Percentiles rank a stretch among this genome's conserved stretches.
phyloP scores from a whole-genome alignment of 1,140 invertebrate species.

The Gryllus bimaculatus region DNA sequence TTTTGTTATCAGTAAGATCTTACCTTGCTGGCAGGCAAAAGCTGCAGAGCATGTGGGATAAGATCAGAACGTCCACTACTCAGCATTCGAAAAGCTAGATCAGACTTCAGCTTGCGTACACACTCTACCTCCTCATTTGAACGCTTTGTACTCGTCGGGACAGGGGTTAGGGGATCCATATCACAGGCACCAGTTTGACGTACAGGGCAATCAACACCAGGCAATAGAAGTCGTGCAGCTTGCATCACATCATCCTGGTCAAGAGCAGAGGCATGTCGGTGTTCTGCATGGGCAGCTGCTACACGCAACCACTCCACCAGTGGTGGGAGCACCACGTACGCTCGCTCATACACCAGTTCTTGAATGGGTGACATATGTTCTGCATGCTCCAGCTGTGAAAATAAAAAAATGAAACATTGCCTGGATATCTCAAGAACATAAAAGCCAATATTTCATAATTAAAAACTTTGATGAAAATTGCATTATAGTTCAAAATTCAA shows the following conservation, averaged over 20 bases:
- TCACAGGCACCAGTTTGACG: slow-evolving; percentile 37
- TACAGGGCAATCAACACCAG: slow-evolving; percentile 80
- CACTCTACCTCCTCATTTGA: slow-evolving; percentile 46
- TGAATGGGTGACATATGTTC: slow-evolving; percentile 48
- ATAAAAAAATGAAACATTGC: slow-evolving; percentile 12
- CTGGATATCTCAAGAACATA: neutral
- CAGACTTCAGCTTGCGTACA: slow-evolving; percentile 53
- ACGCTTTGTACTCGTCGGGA: slow-evolving; percentile 26
- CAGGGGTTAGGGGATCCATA: neutral
- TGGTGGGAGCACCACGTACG: slow-evolving; percentile 76
- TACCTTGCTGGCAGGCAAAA: slow-evolving; percentile 62
- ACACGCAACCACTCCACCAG: slow-evolving; percentile 80
- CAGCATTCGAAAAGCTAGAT: slow-evolving; percentile 71
- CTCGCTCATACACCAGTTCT: slow-evolving; percentile 74
- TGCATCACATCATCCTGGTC: slow-evolving; percentile 84
- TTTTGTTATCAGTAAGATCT: neutral
- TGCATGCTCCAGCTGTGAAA: slow-evolving; percentile 48
- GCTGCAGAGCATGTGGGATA: slow-evolving; percentile 61
- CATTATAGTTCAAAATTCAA: too few relatives aligned
- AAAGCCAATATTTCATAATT: too few relatives aligned
- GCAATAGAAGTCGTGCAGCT: slow-evolving; percentile 71
- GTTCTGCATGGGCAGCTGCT: slow-evolving; percentile 67
- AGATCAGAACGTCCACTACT: slow-evolving; percentile 64
- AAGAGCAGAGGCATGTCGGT: slow-evolving; percentile 64
- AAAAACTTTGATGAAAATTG: too few relatives aligned